These are phyloP conservation scores for Drosophila parthenogenetica DNA, from an alignment of 2,888 invertebrate genomes.

Conservation along the genomic window DNA sequence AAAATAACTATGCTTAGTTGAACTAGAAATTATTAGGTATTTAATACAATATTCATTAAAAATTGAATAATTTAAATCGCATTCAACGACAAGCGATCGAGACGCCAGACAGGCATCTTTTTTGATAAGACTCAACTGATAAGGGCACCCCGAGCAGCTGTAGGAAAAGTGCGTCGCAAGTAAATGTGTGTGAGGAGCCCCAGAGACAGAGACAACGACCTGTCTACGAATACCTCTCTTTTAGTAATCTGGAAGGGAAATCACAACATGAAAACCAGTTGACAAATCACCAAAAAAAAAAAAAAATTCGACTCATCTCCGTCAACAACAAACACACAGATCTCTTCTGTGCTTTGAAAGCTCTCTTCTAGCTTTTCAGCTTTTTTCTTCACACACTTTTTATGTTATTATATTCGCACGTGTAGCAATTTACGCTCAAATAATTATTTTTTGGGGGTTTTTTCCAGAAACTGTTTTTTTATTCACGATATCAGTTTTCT, in stretches of 20 bases:
- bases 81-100: conserved; percentile 11
- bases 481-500: too few relatives aligned
- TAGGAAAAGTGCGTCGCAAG: conserved; percentile 44
- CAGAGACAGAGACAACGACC: conserved; percentile 27
- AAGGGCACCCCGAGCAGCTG: conserved; percentile 13
- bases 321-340: conserved; percentile 8
- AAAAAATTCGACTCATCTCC: conserved; percentile 29
- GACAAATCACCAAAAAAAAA: conserved; percentile 28
- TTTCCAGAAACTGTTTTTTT: conserved; percentile 5
- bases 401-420: conserved; percentile 43
- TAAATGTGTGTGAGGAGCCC: conserved; percentile 10
- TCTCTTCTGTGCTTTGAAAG: conserved; percentile 49
- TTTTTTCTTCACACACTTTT: conserved; percentile 24
- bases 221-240: conserved; percentile 8
- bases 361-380: conserved; percentile 40
- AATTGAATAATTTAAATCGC: conserved; percentile 22
- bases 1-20: background rate
- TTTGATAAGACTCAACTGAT: conserved; percentile 43
- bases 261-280: conserved; percentile 35
- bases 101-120: conserved; percentile 44
- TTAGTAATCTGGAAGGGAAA: conserved; percentile 3
- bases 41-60: background rate
- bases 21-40: too few relatives aligned
- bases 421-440: conserved; percentile 36
- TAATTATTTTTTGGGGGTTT: conserved; percentile 30